Conservation (phyloP, 2,113 vertebrate species). For the Siniperca chuatsi region DNA sequence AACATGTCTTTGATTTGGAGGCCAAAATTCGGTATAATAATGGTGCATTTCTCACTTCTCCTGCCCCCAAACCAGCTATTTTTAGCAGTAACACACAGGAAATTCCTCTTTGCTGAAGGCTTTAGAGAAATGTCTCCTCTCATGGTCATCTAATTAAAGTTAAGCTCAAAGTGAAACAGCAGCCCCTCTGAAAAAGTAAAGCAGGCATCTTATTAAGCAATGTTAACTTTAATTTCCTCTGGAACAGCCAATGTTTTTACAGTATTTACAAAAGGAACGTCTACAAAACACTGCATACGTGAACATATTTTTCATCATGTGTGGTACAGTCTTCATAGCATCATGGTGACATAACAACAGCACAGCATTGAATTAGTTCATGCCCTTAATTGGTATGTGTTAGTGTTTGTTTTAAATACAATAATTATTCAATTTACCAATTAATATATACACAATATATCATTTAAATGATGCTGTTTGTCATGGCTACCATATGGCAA, state of each 20-base stretch:
- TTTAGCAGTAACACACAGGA: slow-evolving; percentile 42
- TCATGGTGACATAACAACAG: slow-evolving; percentile 17
- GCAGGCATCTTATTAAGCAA: no score
- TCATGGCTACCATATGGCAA: neutral
- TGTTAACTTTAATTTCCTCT: no score
- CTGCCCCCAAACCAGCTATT: slow-evolving; percentile 16
- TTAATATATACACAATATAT: neutral
- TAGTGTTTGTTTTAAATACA: neutral
- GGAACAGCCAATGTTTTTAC: no score
- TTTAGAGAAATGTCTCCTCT: slow-evolving; percentile 37
- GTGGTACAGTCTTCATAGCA: neutral
- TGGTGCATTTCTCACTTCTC: slow-evolving; percentile 11
- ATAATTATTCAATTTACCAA: neutral
- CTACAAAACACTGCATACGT: no score
- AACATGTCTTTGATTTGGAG: neutral
- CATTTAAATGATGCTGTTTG: neutral
- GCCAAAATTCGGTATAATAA: neutral
- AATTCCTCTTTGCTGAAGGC: slow-evolving; percentile 44
- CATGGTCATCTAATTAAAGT: slow-evolving; percentile 47
- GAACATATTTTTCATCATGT: no score
- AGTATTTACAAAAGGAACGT: no score
- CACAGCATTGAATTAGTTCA: neutral
- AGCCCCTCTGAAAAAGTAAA: no score
- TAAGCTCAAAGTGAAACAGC: slow-evolving; percentile 15
- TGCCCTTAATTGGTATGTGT: slow-evolving; percentile 8